Percentiles rank a stretch among this genome's conserved stretches.
Evolutionary conservation across 2,113 vertebrate species (phyloP).

Genomic region (Neotragus moschatus): DNA sequence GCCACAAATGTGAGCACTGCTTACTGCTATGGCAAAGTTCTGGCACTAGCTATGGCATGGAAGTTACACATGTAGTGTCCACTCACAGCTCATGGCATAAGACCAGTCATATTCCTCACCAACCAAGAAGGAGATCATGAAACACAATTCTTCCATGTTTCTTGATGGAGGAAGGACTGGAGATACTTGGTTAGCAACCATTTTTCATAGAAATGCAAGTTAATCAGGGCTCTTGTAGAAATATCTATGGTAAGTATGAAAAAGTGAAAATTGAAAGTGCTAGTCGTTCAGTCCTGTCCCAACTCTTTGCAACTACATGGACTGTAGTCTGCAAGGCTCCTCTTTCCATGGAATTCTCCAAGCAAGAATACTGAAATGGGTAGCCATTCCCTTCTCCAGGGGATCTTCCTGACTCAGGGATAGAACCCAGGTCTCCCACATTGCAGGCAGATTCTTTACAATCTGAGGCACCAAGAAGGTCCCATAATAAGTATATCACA

Average conservation of each 20-base stretch:
- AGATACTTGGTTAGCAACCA: not conserved
- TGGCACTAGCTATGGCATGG: not conserved
- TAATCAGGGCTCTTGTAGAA: not conserved
- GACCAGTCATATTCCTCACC: not conserved
- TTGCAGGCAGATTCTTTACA: not conserved
- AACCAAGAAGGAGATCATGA: not conserved
- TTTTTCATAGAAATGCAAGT: not conserved
- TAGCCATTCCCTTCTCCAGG: not conserved
- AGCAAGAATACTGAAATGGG: not conserved
- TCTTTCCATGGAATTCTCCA: not conserved
- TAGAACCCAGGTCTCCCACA: not conserved
- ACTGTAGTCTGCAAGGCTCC: not conserved
- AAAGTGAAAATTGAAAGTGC: not conserved
- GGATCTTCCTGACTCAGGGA: not conserved
- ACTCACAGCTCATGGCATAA: not conserved
- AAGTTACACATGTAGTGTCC: not conserved
- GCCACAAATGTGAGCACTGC: not conserved
- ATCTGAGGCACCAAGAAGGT: not conserved
- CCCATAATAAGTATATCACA: not conserved
- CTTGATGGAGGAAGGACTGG: not conserved
- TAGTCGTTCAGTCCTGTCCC: not conserved
- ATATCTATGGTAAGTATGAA: not conserved
- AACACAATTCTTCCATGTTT: not conserved
- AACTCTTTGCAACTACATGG: not conserved
- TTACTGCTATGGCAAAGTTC: not conserved